These are phyloP conservation scores for Crax fasciolata DNA, from an alignment of 2,797 vertebrate genomes.

Conservation along the genomic window DNA sequence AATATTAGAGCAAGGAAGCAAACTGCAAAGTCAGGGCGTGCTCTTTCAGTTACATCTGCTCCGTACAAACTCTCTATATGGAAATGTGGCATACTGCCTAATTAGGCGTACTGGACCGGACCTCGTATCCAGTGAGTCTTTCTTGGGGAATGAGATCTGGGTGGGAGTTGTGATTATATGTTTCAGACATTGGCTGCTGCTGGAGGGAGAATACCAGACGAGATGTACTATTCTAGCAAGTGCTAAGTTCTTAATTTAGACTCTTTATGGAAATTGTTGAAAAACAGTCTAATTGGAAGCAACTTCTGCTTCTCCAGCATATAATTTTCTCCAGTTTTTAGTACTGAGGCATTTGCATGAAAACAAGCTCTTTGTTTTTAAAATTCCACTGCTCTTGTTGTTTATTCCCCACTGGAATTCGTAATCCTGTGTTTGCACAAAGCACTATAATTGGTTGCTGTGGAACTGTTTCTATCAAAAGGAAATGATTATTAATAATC, in stretches of 20 bases:
- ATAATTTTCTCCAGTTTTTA: conserved; percentile 49
- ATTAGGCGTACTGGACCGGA: not conserved
- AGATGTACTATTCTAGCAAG: conserved; percentile 39
- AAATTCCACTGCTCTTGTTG: conserved; percentile 76
- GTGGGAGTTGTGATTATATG: not conserved
- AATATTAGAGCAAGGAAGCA: not conserved
- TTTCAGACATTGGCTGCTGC: conserved; percentile 42
- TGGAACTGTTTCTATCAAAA: conserved; percentile 81
- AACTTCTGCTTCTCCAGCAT: conserved; percentile 58
- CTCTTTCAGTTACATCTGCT: not conserved
- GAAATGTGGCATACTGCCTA: not conserved
- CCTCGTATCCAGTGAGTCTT: not conserved
- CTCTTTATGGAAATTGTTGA: conserved; percentile 61
- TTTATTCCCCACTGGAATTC: conserved; percentile 79
- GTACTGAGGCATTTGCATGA: conserved; percentile 78
- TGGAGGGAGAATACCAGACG: conserved; percentile 10
- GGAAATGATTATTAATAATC: conserved; percentile 81
- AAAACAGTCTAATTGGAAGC: conserved; percentile 74
- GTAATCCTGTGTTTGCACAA: conserved; percentile 76
- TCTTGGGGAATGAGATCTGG: not conserved
- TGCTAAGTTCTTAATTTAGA: conserved; percentile 57
- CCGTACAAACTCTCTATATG: not conserved
- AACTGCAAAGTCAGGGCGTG: not conserved
- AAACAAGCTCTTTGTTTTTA: conserved; percentile 79
- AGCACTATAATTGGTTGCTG: conserved; percentile 80